Conservation (phyloP, 2,797 vertebrate genomes). For the Trachops cirrhosus region DNA sequence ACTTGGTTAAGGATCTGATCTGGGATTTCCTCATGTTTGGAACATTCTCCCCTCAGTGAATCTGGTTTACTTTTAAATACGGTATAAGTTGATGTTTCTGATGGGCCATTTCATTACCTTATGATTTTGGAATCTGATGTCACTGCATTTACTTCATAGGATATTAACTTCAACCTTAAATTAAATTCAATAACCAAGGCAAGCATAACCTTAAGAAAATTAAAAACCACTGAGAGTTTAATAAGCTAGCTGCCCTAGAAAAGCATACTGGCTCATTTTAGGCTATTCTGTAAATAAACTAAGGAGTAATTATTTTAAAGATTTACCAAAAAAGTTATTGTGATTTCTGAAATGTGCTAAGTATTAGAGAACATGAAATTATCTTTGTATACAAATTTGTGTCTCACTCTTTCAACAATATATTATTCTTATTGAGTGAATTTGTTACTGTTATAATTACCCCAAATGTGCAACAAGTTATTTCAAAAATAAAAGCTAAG, state of each 20-base stretch:
- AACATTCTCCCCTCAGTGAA: background rate
- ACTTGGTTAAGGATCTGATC: background rate
- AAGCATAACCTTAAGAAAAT: conserved; percentile 49
- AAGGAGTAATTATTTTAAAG: conserved; percentile 39
- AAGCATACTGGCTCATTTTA: conserved; percentile 23
- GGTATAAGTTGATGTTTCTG: background rate
- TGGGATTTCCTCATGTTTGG: background rate
- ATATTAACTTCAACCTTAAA: conserved; percentile 39
- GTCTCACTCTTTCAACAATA: background rate
- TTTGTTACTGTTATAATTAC: background rate
- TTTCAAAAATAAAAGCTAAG: background rate
- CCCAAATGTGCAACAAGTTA: background rate
- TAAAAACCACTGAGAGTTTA: conserved; percentile 56
- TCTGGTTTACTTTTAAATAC: background rate
- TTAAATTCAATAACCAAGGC: conserved; percentile 43
- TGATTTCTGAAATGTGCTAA: conserved; percentile 8
- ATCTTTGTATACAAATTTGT: background rate
- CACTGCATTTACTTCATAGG: conserved; percentile 34
- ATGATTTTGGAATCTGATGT: conserved; percentile 43
- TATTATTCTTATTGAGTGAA: background rate
- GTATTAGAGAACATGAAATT: conserved; percentile 11
- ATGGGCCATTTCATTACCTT: conserved; percentile 22
- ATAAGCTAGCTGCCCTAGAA: conserved; percentile 47
- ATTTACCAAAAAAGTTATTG: background rate
- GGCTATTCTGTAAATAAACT: conserved; percentile 38